Conservation (phyloP, 1,140 invertebrate genomes). For the Drosophila busckii region DNA sequence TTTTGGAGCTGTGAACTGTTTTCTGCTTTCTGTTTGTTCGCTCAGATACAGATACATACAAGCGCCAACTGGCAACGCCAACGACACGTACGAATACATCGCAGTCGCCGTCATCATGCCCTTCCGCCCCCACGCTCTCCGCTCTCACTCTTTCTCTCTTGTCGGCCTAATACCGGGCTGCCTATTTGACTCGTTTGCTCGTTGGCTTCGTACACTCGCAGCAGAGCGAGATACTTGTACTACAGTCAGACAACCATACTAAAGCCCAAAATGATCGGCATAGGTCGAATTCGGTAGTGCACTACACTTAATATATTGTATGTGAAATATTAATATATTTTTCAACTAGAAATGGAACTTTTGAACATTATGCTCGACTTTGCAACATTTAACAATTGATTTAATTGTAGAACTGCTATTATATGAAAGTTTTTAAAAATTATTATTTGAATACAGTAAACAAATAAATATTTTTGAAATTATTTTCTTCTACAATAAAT, state of each 20-base stretch:
- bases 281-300: constrained; percentile 26
- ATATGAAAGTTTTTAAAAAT: too few species aligned
- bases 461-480: too few species aligned
- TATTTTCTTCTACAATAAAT: too few species aligned
- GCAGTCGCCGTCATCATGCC: constrained; percentile 30
- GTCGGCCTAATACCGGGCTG: constrained; percentile 17
- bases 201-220: constrained; percentile 29
- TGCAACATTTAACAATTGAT: too few species aligned
- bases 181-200: constrained; percentile 42
- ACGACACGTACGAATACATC: constrained; percentile 27
- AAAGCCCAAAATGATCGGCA: constrained; percentile 19
- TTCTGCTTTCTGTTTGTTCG: constrained; percentile 25
- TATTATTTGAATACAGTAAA: too few species aligned
- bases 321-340: too few species aligned
- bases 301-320: constrained; percentile 15
- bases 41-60: constrained; percentile 38
- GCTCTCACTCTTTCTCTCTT: neutral
- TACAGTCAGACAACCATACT: constrained; percentile 1
- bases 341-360: too few species aligned
- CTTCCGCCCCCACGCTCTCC: neutral
- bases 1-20: constrained; percentile 22
- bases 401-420: too few species aligned
- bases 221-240: constrained; percentile 59
- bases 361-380: too few species aligned
- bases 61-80: constrained; percentile 2